phyloP scores from a whole-genome alignment of 1,140 invertebrate genomes.

The Galleria mellonella region DNA sequence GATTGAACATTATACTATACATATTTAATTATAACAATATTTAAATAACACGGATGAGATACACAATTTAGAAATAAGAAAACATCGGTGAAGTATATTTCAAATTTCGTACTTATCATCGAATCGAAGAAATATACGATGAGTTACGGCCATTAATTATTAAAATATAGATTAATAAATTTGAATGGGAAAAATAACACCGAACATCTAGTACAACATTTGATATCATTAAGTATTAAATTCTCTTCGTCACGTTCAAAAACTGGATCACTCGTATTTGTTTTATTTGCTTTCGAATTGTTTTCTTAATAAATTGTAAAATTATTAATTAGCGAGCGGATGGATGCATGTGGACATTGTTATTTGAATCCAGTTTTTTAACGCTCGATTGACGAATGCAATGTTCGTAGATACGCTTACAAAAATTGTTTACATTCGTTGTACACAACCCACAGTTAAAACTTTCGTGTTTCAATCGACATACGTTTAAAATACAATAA shows the following conservation, averaged over 20 bases:
- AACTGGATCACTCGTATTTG: background rate
- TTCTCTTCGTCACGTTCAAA: background rate
- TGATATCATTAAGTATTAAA: background rate
- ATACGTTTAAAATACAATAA: conserved; percentile 35
- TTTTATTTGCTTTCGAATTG: background rate
- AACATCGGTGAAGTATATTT: conserved; percentile 3
- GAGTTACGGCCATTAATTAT: background rate
- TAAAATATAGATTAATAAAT: conserved; percentile 1
- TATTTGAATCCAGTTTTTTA: conserved; percentile 1
- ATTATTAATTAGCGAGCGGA: too few relatives aligned
- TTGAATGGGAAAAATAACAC: conserved; percentile 9
- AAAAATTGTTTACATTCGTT: conserved; percentile 50
- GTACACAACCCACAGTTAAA: conserved; percentile 51
- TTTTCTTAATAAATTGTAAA: too few relatives aligned
- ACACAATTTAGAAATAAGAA: conserved; percentile 7
- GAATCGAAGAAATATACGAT: conserved; percentile 1
- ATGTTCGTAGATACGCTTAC: conserved; percentile 6
- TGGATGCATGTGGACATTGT: too few relatives aligned
- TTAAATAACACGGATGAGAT: conserved; percentile 6
- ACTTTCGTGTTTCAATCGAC: conserved; percentile 15
- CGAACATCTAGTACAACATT: conserved; percentile 11
- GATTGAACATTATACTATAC: conserved; percentile 6
- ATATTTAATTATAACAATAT: conserved; percentile 5
- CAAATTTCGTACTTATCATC: conserved; percentile 2
- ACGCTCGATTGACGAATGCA: conserved; percentile 3